phyloP scores from a whole-genome alignment of 2,888 invertebrate species.

The Conomelus anceps region DNA sequence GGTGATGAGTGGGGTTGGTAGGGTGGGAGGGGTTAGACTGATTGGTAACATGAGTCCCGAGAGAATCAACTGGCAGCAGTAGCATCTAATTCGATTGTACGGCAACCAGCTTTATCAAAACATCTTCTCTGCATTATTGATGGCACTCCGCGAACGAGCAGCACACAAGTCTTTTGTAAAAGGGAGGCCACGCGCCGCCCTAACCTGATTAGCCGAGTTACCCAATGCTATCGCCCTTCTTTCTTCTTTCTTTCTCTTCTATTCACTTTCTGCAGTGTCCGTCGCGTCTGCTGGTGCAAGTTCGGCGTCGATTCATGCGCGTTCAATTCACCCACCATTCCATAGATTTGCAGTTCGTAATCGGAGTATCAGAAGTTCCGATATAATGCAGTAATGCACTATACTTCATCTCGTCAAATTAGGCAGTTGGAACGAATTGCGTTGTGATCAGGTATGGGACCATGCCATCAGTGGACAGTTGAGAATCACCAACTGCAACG shows the following conservation, averaged over 20 bases:
- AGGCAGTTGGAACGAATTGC: too few species aligned
- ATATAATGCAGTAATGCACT: too few species aligned
- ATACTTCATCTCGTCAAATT: too few species aligned
- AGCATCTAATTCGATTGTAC: slow-evolving; percentile 9
- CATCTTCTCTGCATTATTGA: slow-evolving; percentile 12
- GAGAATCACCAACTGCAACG: too few species aligned
- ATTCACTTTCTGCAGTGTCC: background rate
- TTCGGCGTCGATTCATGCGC: too few species aligned
- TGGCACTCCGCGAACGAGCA: background rate
- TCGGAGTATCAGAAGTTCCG: too few species aligned
- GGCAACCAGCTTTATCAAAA: slow-evolving; percentile 13
- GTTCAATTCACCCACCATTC: too few species aligned
- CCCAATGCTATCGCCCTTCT: background rate
- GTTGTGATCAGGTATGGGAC: too few species aligned
- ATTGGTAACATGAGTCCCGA: slow-evolving; percentile 13
- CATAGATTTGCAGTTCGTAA: too few species aligned
- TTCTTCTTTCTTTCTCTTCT: background rate
- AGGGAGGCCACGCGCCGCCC: slow-evolving; percentile 6
- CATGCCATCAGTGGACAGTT: too few species aligned
- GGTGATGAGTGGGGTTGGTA: background rate
- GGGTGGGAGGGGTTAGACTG: background rate
- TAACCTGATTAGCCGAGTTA: slow-evolving; percentile 1
- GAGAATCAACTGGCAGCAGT: slow-evolving; percentile 1
- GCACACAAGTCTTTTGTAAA: background rate
- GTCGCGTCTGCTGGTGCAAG: background rate